Evolutionary conservation across 1,140 invertebrate species (phyloP), one percentile per base, ranked within the genome.

Genomic region (Littorina saxatilis): DNA sequence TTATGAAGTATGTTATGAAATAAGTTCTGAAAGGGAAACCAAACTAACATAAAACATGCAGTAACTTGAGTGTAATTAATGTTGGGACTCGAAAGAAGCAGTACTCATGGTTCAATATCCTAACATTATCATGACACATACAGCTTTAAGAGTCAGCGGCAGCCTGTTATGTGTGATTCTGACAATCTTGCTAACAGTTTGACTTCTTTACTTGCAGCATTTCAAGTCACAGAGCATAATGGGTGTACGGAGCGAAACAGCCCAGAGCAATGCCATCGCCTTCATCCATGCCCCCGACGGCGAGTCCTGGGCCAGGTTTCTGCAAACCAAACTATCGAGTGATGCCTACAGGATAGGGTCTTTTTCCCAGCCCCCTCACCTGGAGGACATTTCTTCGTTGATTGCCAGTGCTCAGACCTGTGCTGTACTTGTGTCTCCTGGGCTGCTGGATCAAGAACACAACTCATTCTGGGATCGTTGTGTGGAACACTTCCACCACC

Each of bases 221-320:
- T 73, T 15, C 40, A n/a, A 73, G n/a, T 27, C 32, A 66, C 58
- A 29, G 2, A 40, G 76, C 52, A 78, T 35, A 43, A 78, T 78
- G 76, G 58, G 76, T 3, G 55, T n/a, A 27, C 55, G 39, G 27
- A 20, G 29, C 43, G 5, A 63, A 40, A 63, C 61, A 29, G n/a
- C n/a, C n/a, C 55, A 74, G 50, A 58, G 35, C 39, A 39, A 72
- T 5, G 35, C n/a, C 52, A 73, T 80, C 39, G 66, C 35, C 35
- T 55, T 80, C 52, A 73, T 80, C 27, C 68, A 80, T 55, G 70
- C 68, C 17, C 17, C 66, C 4, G 79, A 80, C 27, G 79, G 29
- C 5, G 27, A 47, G 17, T 29, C 27, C 29, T 80, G 79, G 79
- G 79, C 79, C 27, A 58, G 23, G 5, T 80, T 80, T 37, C 68